Base-by-base conservation (phyloP, 1,140 invertebrate genomes). In the Cyphomyrmex costatus region DNA sequence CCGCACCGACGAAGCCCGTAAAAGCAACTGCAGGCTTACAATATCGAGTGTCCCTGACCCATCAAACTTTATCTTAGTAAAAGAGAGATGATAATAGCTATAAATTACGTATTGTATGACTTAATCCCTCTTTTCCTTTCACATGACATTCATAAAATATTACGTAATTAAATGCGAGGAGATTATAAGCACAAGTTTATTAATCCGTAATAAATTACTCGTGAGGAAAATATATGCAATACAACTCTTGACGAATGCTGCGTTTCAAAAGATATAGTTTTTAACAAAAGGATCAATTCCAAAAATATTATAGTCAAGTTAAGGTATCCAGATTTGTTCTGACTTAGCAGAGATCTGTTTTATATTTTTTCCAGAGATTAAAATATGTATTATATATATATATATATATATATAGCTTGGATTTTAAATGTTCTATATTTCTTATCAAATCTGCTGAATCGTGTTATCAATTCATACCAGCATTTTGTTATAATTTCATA, bases 1-100 rank as follows among this genome's bases (percentile, higher is more conserved):
- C 16, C 24, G 27, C 76, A 33, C 24, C 63, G 46, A 71, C 46
- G 21, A 86, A 85, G 42, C 46, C 27, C 66, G 58, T 86, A 63
- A 80, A 71, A 71, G 51, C 33, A 2, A 27, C 14, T 61, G 10
- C 60, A n/a, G 6, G 21, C 24, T 60, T 51, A 24, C 21, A 30
- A 74, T 73, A 74, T 14, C 27, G 51, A 8, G 7, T 73, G 36
- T 71, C 33, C 79, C 21, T 71, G 78, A 71, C 33, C 51, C 30
- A 71, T 42, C 27, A 14, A n/a, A 46, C 46, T 70, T 80, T 21
- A 68, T 12, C 49, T 68, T 8, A 24, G 7, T 53, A 10, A 68
- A 5, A 19, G 10, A 42, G 21, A 61, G 56, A 80, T 70, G 21
- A 80, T 8, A 24, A 14, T 53, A 27, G 21, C 14, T 36, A 66